Conservation (phyloP, 2,113 vertebrate species). For the Scophthalmus maximus region DNA sequence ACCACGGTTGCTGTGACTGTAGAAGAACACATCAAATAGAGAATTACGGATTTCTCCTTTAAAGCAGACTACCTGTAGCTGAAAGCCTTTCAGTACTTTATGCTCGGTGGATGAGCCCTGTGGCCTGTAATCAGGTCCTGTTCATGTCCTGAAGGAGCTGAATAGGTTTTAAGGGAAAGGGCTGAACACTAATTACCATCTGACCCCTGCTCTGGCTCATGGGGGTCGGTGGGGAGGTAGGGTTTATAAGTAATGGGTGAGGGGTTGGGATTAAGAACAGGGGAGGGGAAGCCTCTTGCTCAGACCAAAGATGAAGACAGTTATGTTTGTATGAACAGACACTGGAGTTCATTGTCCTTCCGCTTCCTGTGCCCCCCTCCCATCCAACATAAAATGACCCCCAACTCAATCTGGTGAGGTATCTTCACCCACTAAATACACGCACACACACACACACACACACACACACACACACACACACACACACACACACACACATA, state of each 20-base stretch:
- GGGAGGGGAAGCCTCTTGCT: conserved; percentile 44
- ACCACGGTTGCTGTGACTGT: neutral
- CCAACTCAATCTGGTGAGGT: conserved; percentile 66
- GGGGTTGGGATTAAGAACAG: conserved; percentile 49
- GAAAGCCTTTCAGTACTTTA: conserved; percentile 4
- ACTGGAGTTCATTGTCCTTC: conserved; percentile 79
- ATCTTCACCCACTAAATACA: conserved; percentile 64
- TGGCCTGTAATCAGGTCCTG: conserved; percentile 19
- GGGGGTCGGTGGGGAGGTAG: conserved; percentile 19
- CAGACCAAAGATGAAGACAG: conserved; percentile 67
- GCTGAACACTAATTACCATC: conserved; percentile 68
- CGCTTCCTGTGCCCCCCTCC: conserved; percentile 61
- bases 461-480: conserved; percentile 55
- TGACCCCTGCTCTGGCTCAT: conserved; percentile 63
- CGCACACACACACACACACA: conserved; percentile 40
- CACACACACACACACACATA: conserved; percentile 37
- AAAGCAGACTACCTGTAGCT: conserved; percentile 22
- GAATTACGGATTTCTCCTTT: neutral
- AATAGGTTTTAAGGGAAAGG: conserved; percentile 45
- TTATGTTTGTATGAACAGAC: conserved; percentile 75
- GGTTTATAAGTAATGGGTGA: conserved; percentile 48
- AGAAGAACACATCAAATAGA: neutral
- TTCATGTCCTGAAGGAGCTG: conserved; percentile 47
- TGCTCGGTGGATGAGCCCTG: conserved; percentile 8
- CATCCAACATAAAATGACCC: conserved; percentile 69